Evolutionary conservation across 2,797 vertebrate genomes (phyloP).

Genomic region (Enteromius anoplus): DNA sequence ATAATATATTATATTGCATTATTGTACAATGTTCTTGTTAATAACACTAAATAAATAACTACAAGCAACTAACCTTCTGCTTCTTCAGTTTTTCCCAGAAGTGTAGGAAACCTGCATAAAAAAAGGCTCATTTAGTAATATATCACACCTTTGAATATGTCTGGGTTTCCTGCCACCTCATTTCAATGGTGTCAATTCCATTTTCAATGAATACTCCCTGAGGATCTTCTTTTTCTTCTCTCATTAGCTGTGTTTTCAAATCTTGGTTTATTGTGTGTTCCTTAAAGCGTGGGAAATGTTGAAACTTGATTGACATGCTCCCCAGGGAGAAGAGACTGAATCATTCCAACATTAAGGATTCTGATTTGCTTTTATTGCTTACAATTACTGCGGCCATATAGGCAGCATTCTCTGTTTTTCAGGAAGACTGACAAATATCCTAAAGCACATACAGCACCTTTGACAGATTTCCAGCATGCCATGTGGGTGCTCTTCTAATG

Average conservation of each 20-base stretch:
- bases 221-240: neutral
- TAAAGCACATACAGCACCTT: neutral
- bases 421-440: slow-evolving; percentile 16
- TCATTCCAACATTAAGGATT: slow-evolving; percentile 12
- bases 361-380: slow-evolving; percentile 24
- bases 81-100: neutral
- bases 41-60: neutral
- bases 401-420: neutral
- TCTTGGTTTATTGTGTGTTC: slow-evolving; percentile 13
- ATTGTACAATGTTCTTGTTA: neutral
- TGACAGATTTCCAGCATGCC: slow-evolving; percentile 12
- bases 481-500: slow-evolving; percentile 4
- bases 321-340: slow-evolving; percentile 7
- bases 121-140: neutral
- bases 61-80: neutral
- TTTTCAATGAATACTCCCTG: slow-evolving; percentile 10
- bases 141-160: neutral
- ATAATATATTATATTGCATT: neutral
- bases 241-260: neutral
- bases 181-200: neutral
- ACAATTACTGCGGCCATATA: slow-evolving; percentile 1
- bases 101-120: neutral
- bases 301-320: neutral
- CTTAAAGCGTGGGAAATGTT: neutral
- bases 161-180: slow-evolving; percentile 3